Evolutionary conservation across 2,888 invertebrate genomes (phyloP).

Genomic region (Ecliptopera silaceata): DNA sequence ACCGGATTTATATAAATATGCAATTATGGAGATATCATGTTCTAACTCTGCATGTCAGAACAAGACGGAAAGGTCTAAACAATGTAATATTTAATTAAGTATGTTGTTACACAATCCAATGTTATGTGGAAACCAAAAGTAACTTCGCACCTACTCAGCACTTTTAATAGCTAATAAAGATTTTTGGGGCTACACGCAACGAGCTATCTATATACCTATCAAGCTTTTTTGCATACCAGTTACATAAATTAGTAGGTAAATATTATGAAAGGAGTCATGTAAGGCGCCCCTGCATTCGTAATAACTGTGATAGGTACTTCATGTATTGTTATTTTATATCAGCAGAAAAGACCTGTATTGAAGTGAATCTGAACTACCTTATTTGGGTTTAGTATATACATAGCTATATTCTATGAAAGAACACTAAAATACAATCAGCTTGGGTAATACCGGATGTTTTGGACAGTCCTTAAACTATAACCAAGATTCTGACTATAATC

Average conservation of each 20-base stretch:
- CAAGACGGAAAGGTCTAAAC: slow-evolving; percentile 19
- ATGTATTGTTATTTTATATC: too few relatives aligned
- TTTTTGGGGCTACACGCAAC: too few relatives aligned
- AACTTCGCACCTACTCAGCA: too few relatives aligned
- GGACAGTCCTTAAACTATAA: neutral
- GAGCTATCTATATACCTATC: too few relatives aligned
- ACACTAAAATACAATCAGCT: neutral
- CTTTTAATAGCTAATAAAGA: neutral
- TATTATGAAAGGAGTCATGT: too few relatives aligned
- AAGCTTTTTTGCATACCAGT: too few relatives aligned
- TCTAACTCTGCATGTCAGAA: slow-evolving; percentile 12
- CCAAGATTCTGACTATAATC: neutral
- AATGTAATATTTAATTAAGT: slow-evolving; percentile 7
- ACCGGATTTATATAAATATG: slow-evolving; percentile 55
- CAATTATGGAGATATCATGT: slow-evolving; percentile 38
- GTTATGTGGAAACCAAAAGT: slow-evolving; percentile 1
- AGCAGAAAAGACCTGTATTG: too few relatives aligned
- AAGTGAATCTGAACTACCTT: too few relatives aligned
- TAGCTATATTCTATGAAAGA: neutral
- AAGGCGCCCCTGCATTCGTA: too few relatives aligned
- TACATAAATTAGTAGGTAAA: too few relatives aligned
- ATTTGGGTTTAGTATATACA: too few relatives aligned
- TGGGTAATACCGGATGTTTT: neutral
- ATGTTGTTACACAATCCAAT: slow-evolving; percentile 16
- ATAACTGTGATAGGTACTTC: too few relatives aligned